These are phyloP conservation scores for Hipposideros armiger DNA, from an alignment of 2,113 vertebrate genomes.

Conservation along the genomic window DNA sequence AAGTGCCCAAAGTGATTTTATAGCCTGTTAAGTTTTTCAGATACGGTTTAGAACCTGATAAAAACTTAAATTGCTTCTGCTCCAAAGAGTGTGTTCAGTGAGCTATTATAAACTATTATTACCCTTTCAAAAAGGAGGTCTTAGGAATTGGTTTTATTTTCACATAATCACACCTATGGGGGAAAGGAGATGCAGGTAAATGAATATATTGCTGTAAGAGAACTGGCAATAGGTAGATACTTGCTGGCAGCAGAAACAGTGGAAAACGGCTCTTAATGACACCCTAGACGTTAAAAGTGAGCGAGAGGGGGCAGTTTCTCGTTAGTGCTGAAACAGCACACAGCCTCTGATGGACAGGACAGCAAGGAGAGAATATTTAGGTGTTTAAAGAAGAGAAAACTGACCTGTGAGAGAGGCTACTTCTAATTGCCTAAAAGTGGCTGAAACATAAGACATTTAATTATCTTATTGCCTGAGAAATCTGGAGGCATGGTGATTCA, in stretches of 20 bases:
- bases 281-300: neutral
- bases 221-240: neutral
- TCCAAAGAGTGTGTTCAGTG: neutral
- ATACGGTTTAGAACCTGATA: neutral
- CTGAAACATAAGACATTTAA: neutral
- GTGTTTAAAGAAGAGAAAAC: neutral
- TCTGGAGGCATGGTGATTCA: no score
- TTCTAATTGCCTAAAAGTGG: neutral
- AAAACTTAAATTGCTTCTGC: neutral
- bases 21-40: neutral
- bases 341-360: neutral
- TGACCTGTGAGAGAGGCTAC: neutral
- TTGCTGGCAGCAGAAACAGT: neutral
- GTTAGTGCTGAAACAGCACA: neutral
- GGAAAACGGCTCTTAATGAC: neutral
- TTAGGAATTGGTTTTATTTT: neutral
- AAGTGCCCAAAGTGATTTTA: neutral
- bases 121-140: neutral
- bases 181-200: neutral
- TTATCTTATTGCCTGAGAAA: neutral
- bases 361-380: neutral
- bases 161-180: neutral
- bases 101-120: neutral
- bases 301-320: neutral
- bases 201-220: neutral